phyloP scores from a whole-genome alignment of 1,140 invertebrate species.

The Drosophila azteca region DNA sequence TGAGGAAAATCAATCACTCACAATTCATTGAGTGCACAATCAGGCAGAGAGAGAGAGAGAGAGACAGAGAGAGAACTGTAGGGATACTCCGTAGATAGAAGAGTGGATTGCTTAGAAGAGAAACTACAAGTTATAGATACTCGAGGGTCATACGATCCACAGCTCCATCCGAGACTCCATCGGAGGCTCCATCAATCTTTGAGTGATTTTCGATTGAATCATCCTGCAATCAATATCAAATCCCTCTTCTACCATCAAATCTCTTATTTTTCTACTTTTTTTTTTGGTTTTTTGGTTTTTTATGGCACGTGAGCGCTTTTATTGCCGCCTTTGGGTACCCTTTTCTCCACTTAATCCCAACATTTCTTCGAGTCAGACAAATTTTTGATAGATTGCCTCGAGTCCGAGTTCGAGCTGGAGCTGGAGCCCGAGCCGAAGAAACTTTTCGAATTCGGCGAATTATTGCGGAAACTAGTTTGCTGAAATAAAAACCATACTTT shows the following conservation, averaged over 20 bases:
- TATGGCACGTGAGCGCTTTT: slow-evolving; percentile 55
- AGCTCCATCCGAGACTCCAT: background rate
- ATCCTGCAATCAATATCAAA: slow-evolving; percentile 8
- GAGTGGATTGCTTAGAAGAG: background rate
- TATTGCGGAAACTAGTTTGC: slow-evolving; percentile 66
- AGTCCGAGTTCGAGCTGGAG: no score
- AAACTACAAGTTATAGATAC: no score
- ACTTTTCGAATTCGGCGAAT: slow-evolving; percentile 55
- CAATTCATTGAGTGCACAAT: slow-evolving; percentile 36
- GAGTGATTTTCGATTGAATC: slow-evolving; percentile 33
- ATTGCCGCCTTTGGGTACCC: slow-evolving; percentile 30
- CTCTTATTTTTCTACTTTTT: no score
- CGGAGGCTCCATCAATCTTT: slow-evolving; percentile 25
- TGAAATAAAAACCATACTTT: slow-evolving; percentile 25
- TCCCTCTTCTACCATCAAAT: background rate
- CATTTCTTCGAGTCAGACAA: slow-evolving; percentile 39
- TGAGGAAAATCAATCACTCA: slow-evolving; percentile 68
- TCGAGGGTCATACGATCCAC: no score
- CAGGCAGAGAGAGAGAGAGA: no score
- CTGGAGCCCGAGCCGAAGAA: slow-evolving; percentile 15
- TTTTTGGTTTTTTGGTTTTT: no score
- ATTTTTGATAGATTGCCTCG: slow-evolving; percentile 70
- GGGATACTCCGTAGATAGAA: background rate
- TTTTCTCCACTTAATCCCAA: slow-evolving; percentile 45
- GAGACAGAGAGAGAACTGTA: background rate